Conservation (phyloP, 1,140 invertebrate species). For the Parapsyche elsis region DNA sequence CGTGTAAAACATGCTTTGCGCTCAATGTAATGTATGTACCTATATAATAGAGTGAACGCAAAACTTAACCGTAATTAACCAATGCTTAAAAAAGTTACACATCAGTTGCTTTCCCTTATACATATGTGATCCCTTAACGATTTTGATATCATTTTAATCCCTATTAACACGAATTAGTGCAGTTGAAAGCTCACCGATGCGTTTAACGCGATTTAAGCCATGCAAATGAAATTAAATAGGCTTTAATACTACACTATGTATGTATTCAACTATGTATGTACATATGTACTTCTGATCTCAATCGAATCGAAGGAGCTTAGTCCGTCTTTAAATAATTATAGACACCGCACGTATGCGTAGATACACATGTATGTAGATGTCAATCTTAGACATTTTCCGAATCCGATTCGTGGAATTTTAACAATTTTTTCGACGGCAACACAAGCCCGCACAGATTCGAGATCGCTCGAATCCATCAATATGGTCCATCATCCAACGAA, state of each 20-base stretch:
- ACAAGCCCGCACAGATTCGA: not conserved
- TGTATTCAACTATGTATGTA: too few species aligned
- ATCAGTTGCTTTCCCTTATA: too few species aligned
- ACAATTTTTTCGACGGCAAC: not conserved
- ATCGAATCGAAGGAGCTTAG: too few species aligned
- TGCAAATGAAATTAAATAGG: too few species aligned
- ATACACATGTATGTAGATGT: not conserved
- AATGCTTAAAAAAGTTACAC: too few species aligned
- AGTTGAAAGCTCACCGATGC: not conserved
- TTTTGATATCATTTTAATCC: not conserved
- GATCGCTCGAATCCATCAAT: not conserved
- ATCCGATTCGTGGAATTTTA: not conserved
- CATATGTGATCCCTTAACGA: too few species aligned
- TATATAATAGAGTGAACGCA: too few species aligned
- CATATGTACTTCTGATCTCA: too few species aligned
- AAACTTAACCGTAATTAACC: too few species aligned
- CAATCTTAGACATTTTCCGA: not conserved
- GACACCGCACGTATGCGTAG: not conserved
- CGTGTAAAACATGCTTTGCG: too few species aligned
- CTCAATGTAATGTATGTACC: too few species aligned
- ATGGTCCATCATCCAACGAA: constrained; percentile 20
- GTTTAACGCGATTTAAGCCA: not conserved
- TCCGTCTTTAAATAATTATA: not conserved
- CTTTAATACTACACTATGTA: too few species aligned
- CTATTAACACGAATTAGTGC: not conserved